Evolutionary conservation across 2,888 invertebrate genomes (phyloP), one percentile per base, ranked within the genome.

Genomic region (Cacoxenus indagator): DNA sequence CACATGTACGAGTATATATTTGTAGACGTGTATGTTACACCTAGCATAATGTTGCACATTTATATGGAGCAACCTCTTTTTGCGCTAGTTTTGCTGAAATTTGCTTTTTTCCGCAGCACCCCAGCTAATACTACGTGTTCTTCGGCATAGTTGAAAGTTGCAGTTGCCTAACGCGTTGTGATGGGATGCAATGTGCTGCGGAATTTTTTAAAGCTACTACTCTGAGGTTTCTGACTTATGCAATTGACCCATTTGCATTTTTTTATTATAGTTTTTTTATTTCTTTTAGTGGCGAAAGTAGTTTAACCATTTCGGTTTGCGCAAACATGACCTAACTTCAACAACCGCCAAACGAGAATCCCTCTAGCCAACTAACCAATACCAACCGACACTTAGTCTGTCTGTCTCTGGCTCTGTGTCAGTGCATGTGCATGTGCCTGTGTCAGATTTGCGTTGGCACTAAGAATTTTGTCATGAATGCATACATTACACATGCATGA

Each of bases 221-320:
- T 31, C 19, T 8, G 19, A 31, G 59, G 37, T 59, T 59, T 59
- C 59, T 59, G 31, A 59, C 59, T 31, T 59, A 31, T 61, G 61
- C 48, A 67, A 67, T 82, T 80, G 80, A 80, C 80, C 80, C 76
- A 80, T 81, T 82, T 64, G 48, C 45, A 17, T 29, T n/a, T 31
- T 27, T 9, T 19, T 17, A 2, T 51, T 51, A 54, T 19, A 37
- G 43, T 65, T 61, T 67, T 17, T 22, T 29, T 57, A 54, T 67
- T 46, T 65, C 24, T 31, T 45, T 37, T 29, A 37, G 26, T 17
- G 19, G 31, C 11, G 37, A 59, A 59, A 59, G 59, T 59, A 59
- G 31, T 37, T 59, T 59, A 31, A 8, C 1, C 22, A 22, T 51
- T 68, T 19, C 17, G 27, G 31, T 31, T 43, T 61, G 48, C 59